These are phyloP conservation scores for Acrocyrtus sp. DNA, from an alignment of 2,888 invertebrate genomes.

Conservation along the genomic window DNA sequence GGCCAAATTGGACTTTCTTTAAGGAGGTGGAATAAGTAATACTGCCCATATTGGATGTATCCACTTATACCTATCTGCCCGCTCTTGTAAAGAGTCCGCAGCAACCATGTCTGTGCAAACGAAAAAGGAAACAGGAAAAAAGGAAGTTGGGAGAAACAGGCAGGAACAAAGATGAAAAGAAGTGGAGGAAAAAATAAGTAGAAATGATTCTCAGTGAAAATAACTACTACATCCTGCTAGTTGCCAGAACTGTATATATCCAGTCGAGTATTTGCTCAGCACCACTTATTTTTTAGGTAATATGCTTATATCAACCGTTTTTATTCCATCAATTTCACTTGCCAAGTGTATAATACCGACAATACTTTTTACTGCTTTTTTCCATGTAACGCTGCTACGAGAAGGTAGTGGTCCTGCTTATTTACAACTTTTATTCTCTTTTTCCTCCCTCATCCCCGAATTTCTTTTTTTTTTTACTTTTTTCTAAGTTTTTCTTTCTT, in stretches of 20 bases:
- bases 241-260: background rate
- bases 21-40: background rate
- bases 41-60: no score
- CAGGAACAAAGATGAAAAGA: slow-evolving; percentile 27
- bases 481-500: no score
- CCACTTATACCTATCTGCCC: no score
- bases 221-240: background rate
- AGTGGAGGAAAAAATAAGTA: slow-evolving; percentile 26
- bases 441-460: no score
- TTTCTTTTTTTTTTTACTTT: no score
- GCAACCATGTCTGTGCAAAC: no score
- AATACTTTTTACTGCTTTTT: slow-evolving; percentile 10
- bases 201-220: slow-evolving; percentile 34
- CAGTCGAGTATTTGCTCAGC: background rate
- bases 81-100: no score
- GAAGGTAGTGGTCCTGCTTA: no score
- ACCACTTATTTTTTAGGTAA: background rate
- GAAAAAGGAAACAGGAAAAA: background rate
- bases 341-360: slow-evolving; percentile 18
- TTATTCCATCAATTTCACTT: slow-evolving; percentile 25
- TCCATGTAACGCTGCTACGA: no score
- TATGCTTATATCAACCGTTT: background rate
- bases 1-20: slow-evolving; percentile 41
- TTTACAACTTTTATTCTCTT: slow-evolving; percentile 14
- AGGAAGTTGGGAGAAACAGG: background rate